Conservation (phyloP, 2,797 vertebrate genomes). For the Lerista edwardsae region DNA sequence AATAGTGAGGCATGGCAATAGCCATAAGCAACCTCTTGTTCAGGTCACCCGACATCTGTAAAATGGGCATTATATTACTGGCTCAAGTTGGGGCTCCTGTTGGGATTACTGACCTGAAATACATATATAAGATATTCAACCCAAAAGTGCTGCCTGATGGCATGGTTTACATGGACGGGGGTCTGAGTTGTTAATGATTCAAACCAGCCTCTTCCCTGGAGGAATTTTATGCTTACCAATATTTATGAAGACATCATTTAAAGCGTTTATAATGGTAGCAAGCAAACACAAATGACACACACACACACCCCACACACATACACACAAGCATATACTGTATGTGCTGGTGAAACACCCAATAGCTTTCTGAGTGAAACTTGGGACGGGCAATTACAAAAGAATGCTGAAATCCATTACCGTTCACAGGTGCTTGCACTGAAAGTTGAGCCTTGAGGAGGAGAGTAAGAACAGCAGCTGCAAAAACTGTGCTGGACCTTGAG, state of each 20-base stretch:
- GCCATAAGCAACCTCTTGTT: neutral
- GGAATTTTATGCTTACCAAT: constrained; percentile 9
- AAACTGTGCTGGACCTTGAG: constrained; percentile 43
- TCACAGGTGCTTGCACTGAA: constrained; percentile 59
- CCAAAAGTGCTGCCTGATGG: neutral
- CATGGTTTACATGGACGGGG: too few species aligned
- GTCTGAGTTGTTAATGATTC: neutral
- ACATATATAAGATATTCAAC: neutral
- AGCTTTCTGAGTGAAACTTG: neutral
- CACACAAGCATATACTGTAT: neutral
- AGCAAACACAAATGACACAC: neutral
- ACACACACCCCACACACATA: too few species aligned
- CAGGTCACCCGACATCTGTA: neutral
- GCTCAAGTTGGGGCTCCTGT: too few species aligned
- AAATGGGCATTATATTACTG: too few species aligned
- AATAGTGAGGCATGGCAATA: too few species aligned
- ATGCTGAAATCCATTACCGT: constrained; percentile 73
- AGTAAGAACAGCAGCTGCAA: constrained; percentile 49
- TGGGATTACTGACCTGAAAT: neutral
- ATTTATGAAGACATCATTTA: neutral
- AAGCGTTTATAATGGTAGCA: neutral
- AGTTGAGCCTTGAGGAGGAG: constrained; percentile 57
- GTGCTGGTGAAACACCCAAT: neutral
- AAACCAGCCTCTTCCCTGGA: neutral
- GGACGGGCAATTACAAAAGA: constrained; percentile 27